These are phyloP conservation scores for Anguilla japonica DNA, from an alignment of 2,113 vertebrate genomes.

Conservation along the genomic window DNA sequence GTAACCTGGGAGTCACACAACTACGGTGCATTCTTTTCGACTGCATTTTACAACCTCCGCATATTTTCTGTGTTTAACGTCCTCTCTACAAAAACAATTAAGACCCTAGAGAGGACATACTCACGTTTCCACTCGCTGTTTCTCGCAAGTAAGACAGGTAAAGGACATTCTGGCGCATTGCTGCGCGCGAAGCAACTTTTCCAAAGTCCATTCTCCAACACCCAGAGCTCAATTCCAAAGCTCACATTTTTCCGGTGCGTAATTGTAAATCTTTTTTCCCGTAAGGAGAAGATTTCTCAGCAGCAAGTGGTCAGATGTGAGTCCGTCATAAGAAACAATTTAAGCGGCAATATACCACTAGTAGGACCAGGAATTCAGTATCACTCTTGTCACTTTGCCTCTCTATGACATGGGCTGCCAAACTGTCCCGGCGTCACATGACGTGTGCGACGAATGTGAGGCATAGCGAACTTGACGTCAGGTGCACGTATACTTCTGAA, in stretches of 20 bases:
- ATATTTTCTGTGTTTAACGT: neutral
- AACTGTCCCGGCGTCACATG: neutral
- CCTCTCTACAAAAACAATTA: slow-evolving; percentile 33
- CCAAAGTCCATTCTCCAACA: slow-evolving; percentile 27
- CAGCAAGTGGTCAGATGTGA: neutral
- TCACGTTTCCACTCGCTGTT: slow-evolving; percentile 26
- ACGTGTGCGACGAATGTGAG: neutral
- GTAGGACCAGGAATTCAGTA: neutral
- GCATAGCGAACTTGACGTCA: neutral
- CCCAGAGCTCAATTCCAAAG: neutral
- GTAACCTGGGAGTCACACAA: slow-evolving; percentile 20
- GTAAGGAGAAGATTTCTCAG: neutral
- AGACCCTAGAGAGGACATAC: neutral
- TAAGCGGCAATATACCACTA: neutral
- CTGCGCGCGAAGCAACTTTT: slow-evolving; percentile 22
- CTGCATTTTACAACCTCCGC: slow-evolving; percentile 8
- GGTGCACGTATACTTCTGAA: neutral
- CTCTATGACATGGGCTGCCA: neutral
- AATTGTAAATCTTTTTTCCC: neutral
- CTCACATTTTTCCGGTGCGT: slow-evolving; percentile 3
- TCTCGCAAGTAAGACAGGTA: neutral
- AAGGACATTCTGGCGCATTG: neutral
- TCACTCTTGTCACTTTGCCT: neutral
- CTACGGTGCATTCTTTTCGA: slow-evolving; percentile 38
- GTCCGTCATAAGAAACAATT: neutral